Evolutionary conservation across 2,888 invertebrate genomes (phyloP).

Genomic region (Drosophila kanekoi): DNA sequence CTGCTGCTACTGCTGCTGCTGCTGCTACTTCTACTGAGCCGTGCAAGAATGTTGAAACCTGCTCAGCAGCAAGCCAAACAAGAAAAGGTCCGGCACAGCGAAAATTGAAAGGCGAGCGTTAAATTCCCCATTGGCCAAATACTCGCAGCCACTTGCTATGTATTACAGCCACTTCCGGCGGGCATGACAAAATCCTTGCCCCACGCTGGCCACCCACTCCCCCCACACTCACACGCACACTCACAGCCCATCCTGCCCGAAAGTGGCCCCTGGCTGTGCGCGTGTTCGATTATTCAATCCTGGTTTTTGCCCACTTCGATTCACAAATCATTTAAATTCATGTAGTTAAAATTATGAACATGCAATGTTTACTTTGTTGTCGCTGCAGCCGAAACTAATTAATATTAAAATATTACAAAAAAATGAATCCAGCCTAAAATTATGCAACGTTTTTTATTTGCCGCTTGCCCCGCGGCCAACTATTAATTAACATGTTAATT

Average conservation of each 20-base stretch:
- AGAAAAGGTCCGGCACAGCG: slow-evolving; percentile 37
- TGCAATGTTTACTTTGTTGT: slow-evolving; percentile 42
- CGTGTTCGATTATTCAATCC: slow-evolving; percentile 27
- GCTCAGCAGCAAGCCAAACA: slow-evolving; percentile 52
- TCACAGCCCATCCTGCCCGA: background rate
- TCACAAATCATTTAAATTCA: slow-evolving; percentile 50
- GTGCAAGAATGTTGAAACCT: slow-evolving; percentile 48
- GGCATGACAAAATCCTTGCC: slow-evolving; percentile 40
- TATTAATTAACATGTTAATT: slow-evolving; percentile 82
- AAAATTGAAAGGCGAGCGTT: slow-evolving; percentile 67
- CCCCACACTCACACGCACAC: no score
- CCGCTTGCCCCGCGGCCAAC: slow-evolving; percentile 55
- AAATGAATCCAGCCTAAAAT: slow-evolving; percentile 61
- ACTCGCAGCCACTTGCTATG: slow-evolving; percentile 30
- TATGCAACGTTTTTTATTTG: slow-evolving; percentile 66
- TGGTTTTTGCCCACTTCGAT: slow-evolving; percentile 14
- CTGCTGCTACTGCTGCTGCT: slow-evolving; percentile 10
- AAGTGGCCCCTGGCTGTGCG: slow-evolving; percentile 14
- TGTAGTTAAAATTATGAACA: slow-evolving; percentile 32
- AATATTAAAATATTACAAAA: slow-evolving; percentile 71
- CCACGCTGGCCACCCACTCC: background rate
- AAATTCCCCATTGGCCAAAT: slow-evolving; percentile 50
- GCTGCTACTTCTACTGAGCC: slow-evolving; percentile 25
- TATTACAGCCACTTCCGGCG: slow-evolving; percentile 51
- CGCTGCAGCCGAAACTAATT: slow-evolving; percentile 67